These are phyloP conservation scores for Ophion ventricosus DNA, from an alignment of 2,888 invertebrate genomes.

Conservation along the genomic window DNA sequence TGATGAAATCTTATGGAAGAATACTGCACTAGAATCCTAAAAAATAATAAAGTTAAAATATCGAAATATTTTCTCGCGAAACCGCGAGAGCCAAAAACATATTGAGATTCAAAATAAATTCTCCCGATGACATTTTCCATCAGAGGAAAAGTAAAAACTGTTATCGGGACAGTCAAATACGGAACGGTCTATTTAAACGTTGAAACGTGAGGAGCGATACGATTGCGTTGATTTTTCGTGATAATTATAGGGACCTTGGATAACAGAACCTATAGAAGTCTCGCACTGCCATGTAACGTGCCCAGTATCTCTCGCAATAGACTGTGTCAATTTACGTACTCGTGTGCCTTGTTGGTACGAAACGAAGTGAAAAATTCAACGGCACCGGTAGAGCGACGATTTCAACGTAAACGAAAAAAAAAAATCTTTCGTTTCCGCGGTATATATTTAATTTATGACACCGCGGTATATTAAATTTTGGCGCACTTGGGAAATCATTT, in stretches of 20 bases:
- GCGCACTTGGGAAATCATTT: too few relatives aligned
- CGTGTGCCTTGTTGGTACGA: background rate
- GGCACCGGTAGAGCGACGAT: background rate
- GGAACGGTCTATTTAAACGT: too few relatives aligned
- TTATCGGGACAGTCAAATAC: background rate
- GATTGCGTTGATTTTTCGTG: constrained; percentile 11
- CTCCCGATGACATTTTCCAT: too few relatives aligned
- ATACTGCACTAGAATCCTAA: too few relatives aligned
- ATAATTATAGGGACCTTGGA: constrained; percentile 23
- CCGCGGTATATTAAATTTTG: too few relatives aligned
- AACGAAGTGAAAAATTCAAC: background rate
- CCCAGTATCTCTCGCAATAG: constrained; percentile 4
- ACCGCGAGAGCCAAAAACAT: too few relatives aligned
- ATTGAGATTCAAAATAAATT: too few relatives aligned
- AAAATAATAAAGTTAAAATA: too few relatives aligned
- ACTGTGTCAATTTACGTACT: constrained; percentile 7
- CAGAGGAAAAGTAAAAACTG: background rate
- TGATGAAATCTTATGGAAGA: too few relatives aligned
- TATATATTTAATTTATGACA: too few relatives aligned
- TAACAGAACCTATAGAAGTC: constrained; percentile 1
- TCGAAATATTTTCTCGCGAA: too few relatives aligned
- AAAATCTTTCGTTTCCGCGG: too few relatives aligned
- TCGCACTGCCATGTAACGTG: background rate
- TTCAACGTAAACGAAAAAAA: background rate
- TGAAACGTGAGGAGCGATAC: background rate